These are phyloP conservation scores for Caenorhabditis afra DNA, from an alignment of 2,888 invertebrate genomes.

Conservation along the genomic window DNA sequence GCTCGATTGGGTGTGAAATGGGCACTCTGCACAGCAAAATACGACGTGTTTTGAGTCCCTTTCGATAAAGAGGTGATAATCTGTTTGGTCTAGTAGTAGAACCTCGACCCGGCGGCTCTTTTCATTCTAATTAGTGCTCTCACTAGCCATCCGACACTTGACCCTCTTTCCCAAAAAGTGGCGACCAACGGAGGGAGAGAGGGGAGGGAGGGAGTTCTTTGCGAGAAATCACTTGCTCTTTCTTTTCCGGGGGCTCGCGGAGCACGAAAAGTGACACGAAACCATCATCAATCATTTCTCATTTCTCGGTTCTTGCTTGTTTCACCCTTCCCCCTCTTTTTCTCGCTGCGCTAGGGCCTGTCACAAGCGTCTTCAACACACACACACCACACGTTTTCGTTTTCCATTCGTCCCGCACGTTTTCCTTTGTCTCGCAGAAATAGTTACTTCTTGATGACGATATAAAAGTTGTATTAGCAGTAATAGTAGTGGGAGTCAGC, in stretches of 20 bases:
- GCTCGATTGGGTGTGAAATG: constrained; percentile 21
- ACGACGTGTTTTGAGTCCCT: background rate
- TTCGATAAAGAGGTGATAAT: constrained; percentile 18
- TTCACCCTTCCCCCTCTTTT: constrained; percentile 1
- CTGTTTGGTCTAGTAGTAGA: background rate
- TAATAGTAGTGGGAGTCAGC: constrained; percentile 22
- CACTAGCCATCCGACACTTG: background rate
- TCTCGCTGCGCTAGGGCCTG: constrained; percentile 1
- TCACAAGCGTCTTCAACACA: constrained; percentile 2
- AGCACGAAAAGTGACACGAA: constrained; percentile 1
- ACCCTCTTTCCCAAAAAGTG: background rate
- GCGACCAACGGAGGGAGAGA: too few relatives aligned
- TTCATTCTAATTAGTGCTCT: background rate
- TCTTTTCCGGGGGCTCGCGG: too few relatives aligned
- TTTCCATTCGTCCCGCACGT: constrained; percentile 2
- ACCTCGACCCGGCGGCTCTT: background rate
- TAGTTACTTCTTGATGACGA: background rate
- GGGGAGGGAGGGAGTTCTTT: too few relatives aligned
- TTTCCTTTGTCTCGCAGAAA: background rate
- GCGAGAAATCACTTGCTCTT: too few relatives aligned
- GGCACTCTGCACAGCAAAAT: background rate
- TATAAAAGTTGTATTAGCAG: constrained; percentile 40
- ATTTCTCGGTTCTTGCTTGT: constrained; percentile 39
- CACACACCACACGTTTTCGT: constrained; percentile 28
- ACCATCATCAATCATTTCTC: constrained; percentile 59